Evolutionary conservation across 2,113 vertebrate genomes (phyloP).

Genomic region (Manacus vitellinus): DNA sequence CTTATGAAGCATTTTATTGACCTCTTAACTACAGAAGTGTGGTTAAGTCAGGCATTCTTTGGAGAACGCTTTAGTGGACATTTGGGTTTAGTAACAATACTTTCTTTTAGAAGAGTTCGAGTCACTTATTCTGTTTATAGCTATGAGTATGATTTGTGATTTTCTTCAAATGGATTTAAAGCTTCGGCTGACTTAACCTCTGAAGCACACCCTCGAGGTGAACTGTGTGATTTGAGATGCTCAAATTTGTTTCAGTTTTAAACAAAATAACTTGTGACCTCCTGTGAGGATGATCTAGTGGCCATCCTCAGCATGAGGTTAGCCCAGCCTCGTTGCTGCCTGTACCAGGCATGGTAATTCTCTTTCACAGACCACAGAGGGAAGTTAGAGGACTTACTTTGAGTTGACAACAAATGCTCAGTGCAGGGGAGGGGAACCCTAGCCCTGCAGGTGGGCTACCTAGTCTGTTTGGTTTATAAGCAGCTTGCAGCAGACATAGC

Average conservation of each 20-base stretch:
- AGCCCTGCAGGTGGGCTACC: background rate
- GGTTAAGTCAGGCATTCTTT: background rate
- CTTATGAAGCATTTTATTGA: background rate
- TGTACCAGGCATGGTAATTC: background rate
- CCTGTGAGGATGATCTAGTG: background rate
- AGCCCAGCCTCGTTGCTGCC: rapidly evolving
- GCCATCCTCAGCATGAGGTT: background rate
- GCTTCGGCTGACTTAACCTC: background rate
- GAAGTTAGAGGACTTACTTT: background rate
- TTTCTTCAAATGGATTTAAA: background rate
- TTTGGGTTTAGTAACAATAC: background rate
- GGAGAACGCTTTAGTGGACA: background rate
- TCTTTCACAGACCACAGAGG: background rate
- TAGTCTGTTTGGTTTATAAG: background rate
- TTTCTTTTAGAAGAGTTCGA: background rate
- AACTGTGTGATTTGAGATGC: background rate
- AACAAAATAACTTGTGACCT: background rate
- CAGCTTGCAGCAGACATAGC: background rate
- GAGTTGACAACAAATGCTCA: background rate
- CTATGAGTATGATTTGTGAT: background rate
- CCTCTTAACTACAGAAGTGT: background rate
- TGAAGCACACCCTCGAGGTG: rapidly evolving
- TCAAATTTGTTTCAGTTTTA: background rate
- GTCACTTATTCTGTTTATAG: background rate
- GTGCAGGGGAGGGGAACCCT: background rate